These are phyloP conservation scores for Drosophila dives DNA, from an alignment of 2,888 invertebrate genomes.

Conservation along the genomic window DNA sequence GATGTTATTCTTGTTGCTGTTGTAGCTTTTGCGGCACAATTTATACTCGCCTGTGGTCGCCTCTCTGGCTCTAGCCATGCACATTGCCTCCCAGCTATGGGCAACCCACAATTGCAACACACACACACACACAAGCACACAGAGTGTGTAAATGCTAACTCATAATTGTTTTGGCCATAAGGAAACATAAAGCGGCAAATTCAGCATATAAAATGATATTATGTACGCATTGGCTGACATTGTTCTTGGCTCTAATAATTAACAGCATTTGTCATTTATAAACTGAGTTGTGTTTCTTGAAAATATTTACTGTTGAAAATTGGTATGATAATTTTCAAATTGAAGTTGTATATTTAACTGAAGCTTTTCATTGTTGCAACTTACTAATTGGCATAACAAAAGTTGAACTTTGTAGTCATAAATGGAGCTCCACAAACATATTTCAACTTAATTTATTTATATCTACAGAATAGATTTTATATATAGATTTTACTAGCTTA, in stretches of 20 bases:
- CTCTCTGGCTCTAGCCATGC: slow-evolving; percentile 22
- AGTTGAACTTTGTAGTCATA: background rate
- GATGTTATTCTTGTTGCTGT: slow-evolving; percentile 29
- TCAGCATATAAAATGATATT: slow-evolving; percentile 26
- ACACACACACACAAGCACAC: slow-evolving; percentile 5
- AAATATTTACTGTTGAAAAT: background rate
- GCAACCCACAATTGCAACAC: slow-evolving; percentile 16
- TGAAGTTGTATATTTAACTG: background rate
- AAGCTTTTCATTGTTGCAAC: background rate
- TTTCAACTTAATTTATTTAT: background rate
- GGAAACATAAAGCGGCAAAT: slow-evolving; percentile 22
- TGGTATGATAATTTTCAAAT: background rate
- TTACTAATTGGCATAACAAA: background rate
- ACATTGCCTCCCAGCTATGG: slow-evolving; percentile 25
- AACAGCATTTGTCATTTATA: background rate
- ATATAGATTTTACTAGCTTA: background rate
- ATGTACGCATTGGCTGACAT: background rate
- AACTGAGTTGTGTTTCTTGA: background rate
- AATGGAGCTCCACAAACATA: background rate
- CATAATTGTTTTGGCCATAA: slow-evolving; percentile 40
- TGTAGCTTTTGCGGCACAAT: slow-evolving; percentile 54
- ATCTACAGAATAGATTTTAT: background rate
- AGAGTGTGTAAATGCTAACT: slow-evolving; percentile 13
- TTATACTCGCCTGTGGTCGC: slow-evolving; percentile 61
- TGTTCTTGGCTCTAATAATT: slow-evolving; percentile 9